Evolutionary conservation across 2,113 vertebrate species (phyloP).

Genomic region (Natator depressus): DNA sequence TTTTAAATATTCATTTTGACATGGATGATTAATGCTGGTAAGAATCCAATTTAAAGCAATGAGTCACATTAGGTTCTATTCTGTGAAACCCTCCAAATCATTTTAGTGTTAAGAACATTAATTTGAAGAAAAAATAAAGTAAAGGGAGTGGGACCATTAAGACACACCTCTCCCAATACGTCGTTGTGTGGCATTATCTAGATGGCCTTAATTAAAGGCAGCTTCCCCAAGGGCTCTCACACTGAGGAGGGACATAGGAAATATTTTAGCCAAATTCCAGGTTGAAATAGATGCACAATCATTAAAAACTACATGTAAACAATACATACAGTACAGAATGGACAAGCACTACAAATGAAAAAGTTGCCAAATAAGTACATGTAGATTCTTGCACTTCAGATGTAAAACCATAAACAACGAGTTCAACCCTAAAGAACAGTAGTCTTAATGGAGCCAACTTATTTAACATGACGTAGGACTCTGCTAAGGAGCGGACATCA

Average conservation of each 20-base stretch:
- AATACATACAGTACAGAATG: not conserved
- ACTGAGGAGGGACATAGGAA: not conserved
- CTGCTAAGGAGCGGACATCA: not conserved
- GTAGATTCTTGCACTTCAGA: not conserved
- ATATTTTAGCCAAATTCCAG: not conserved
- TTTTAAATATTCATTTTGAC: not conserved
- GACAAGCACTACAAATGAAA: not conserved
- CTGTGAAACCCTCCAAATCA: not conserved
- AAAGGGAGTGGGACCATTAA: not conserved
- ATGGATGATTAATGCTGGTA: not conserved
- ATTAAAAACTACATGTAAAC: not conserved
- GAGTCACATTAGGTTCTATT: not conserved
- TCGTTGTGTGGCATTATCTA: not conserved
- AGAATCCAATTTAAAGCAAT: not conserved
- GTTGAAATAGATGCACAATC: not conserved
- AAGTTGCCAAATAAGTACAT: not conserved
- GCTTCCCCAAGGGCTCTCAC: not conserved
- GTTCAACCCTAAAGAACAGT: fast-evolving
- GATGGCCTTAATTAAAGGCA: not conserved
- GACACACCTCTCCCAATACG: not conserved
- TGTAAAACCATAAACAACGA: not conserved
- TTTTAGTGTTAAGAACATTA: not conserved
- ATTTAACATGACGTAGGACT: not conserved
- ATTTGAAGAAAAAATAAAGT: not conserved
- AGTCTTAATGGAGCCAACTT: not conserved